These are phyloP conservation scores for Tretioscincus oriximinensis DNA, from an alignment of 2,113 vertebrate genomes.

Conservation along the genomic window DNA sequence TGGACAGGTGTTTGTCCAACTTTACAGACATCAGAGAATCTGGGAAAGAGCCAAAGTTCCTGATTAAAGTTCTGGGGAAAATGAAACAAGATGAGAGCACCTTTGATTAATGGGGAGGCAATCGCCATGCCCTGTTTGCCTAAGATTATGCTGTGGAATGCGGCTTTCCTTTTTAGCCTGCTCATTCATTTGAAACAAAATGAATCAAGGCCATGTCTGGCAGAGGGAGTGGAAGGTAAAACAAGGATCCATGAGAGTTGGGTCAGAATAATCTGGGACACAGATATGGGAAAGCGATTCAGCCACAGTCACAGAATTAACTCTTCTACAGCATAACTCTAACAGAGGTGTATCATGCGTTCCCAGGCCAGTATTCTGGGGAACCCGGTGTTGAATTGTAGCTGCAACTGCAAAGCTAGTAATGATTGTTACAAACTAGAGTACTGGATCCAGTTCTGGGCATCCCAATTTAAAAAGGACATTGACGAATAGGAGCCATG, in stretches of 20 bases:
- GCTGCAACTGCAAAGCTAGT: no score
- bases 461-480: no score
- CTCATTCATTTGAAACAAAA: constrained; percentile 53
- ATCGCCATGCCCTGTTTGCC: constrained; percentile 41
- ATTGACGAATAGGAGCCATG: no score
- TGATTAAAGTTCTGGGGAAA: constrained; percentile 35
- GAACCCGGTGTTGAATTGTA: no score
- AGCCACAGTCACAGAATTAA: background rate
- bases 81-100: constrained; percentile 38
- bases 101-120: constrained; percentile 51
- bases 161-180: constrained; percentile 44
- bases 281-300: background rate
- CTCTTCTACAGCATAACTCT: background rate
- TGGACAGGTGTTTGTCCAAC: constrained; percentile 16
- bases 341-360: background rate
- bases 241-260: constrained; percentile 43
- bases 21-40: background rate
- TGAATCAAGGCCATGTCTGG: constrained; percentile 29
- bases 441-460: no score
- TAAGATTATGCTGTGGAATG: constrained; percentile 48
- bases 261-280: constrained; percentile 17
- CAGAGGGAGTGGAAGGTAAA: constrained; percentile 24
- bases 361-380: no score
- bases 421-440: no score
- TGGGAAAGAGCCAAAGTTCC: background rate